phyloP scores from a whole-genome alignment of 2,888 invertebrate genomes.

The Philhelius pedissequus region DNA sequence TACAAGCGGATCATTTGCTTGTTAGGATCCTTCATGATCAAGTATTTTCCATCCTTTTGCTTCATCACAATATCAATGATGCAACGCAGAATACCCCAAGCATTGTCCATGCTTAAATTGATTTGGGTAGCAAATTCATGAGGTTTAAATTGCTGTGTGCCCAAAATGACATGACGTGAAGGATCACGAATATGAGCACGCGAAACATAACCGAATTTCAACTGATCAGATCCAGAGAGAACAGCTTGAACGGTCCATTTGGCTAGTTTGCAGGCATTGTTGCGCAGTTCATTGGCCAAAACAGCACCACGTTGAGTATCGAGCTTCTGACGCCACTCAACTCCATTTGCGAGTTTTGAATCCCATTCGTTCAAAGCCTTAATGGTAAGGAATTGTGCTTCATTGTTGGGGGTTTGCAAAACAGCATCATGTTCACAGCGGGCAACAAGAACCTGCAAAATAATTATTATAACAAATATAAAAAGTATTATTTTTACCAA shows the following conservation, averaged over 20 bases:
- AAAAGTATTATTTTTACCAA: constrained; percentile 48
- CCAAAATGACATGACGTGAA: constrained; percentile 96
- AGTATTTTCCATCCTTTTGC: constrained; percentile 96
- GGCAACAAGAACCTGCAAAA: constrained; percentile 86
- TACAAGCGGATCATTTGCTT: constrained; percentile 98
- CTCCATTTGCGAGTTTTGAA: constrained; percentile 95
- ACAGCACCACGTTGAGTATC: constrained; percentile 99
- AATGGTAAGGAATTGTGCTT: constrained; percentile 94
- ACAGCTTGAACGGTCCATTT: constrained; percentile 99
- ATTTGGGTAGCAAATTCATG: constrained; percentile 99
- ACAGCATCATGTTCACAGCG: constrained; percentile 99
- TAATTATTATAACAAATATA: background rate
- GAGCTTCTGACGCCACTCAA: constrained; percentile 98
- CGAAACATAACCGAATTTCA: constrained; percentile 99
- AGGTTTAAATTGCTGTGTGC: constrained; percentile 98
- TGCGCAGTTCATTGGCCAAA: constrained; percentile 97
- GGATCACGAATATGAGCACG: constrained; percentile 95
- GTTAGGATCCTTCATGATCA: constrained; percentile 99
- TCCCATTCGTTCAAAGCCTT: constrained; percentile 99
- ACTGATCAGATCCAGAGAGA: constrained; percentile 96
- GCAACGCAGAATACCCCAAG: constrained; percentile 98
- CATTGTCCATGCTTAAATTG: constrained; percentile 99
- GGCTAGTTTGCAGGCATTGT: constrained; percentile 99
- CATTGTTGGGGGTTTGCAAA: constrained; percentile 90
- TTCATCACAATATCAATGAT: constrained; percentile 98